Evolutionary conservation across 2,113 vertebrate species (phyloP).

Genomic region (Psettodes erumei): DNA sequence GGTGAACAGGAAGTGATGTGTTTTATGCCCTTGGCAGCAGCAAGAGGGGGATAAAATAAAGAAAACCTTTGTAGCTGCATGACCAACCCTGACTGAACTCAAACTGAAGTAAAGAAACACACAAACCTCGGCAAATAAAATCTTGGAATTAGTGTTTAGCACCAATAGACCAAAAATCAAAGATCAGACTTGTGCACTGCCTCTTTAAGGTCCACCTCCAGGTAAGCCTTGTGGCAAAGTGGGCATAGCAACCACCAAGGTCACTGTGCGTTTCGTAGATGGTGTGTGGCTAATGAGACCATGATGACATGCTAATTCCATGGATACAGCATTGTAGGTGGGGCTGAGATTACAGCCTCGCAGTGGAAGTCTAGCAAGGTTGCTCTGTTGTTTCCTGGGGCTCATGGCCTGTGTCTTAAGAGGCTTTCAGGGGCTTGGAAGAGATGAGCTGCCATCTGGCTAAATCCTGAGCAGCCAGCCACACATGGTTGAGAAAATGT

Average conservation of each 20-base stretch:
- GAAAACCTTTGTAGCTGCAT: background rate
- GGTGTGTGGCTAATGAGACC: slow-evolving; percentile 31
- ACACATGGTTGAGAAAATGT: slow-evolving; percentile 37
- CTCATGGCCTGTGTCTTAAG: slow-evolving; percentile 66
- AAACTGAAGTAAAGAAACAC: background rate
- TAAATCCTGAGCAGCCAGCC: slow-evolving; percentile 42
- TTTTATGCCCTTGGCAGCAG: slow-evolving; percentile 40
- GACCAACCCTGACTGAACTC: background rate
- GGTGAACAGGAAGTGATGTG: slow-evolving; percentile 13
- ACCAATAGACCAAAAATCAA: background rate
- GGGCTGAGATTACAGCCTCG: slow-evolving; percentile 64
- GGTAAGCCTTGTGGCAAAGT: slow-evolving; percentile 11
- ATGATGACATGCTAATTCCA: slow-evolving; percentile 62
- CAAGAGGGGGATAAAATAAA: slow-evolving; percentile 1
- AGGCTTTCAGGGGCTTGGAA: slow-evolving; percentile 72
- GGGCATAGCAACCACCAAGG: slow-evolving; percentile 57
- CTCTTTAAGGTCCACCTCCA: slow-evolving; percentile 27
- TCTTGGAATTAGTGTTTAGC: background rate
- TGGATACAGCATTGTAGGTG: slow-evolving; percentile 24
- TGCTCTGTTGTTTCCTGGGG: slow-evolving; percentile 65
- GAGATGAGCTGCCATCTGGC: slow-evolving; percentile 78
- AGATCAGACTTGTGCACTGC: background rate
- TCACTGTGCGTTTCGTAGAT: slow-evolving; percentile 26
- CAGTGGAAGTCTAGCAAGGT: slow-evolving; percentile 46
- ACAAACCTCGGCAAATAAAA: background rate